Conservation (phyloP, 2,113 vertebrate genomes). For the Neotoma lepida region DNA sequence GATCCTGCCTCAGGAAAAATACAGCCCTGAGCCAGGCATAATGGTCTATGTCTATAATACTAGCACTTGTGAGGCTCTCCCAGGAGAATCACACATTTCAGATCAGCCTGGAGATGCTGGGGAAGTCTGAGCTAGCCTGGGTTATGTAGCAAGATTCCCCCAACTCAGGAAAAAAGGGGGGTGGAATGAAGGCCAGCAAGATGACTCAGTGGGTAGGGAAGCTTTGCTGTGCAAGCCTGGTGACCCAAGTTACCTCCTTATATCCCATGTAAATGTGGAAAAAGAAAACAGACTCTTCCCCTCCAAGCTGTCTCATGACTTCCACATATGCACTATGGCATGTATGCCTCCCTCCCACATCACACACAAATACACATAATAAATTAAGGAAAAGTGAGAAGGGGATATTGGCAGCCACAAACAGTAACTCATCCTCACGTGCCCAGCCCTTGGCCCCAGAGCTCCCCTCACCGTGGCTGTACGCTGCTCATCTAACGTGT, state of each 20-base stretch:
- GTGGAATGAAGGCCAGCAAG: too few relatives aligned
- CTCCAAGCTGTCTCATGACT: neutral
- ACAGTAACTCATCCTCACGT: neutral
- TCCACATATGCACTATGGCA: neutral
- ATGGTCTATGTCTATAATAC: neutral
- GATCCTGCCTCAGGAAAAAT: neutral
- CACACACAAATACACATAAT: neutral
- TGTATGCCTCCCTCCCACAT: neutral
- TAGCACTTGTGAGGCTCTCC: neutral
- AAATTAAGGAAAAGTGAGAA: neutral
- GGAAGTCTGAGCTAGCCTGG: neutral
- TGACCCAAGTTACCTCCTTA: neutral
- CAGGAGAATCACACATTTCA: neutral
- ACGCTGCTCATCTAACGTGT: constrained; percentile 88
- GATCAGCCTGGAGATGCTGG: neutral
- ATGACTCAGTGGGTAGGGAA: neutral
- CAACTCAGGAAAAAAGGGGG: too few relatives aligned
- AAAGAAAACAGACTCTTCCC: neutral
- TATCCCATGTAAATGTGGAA: too few relatives aligned
- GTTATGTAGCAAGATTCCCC: neutral
- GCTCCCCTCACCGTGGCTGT: constrained; percentile 88
- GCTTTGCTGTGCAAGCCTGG: neutral
- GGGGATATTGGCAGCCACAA: neutral
- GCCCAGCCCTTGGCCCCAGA: neutral
- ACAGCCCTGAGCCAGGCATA: neutral